Base-by-base conservation (phyloP, 2,113 vertebrate genomes). In the Cheirogaleus medius region DNA sequence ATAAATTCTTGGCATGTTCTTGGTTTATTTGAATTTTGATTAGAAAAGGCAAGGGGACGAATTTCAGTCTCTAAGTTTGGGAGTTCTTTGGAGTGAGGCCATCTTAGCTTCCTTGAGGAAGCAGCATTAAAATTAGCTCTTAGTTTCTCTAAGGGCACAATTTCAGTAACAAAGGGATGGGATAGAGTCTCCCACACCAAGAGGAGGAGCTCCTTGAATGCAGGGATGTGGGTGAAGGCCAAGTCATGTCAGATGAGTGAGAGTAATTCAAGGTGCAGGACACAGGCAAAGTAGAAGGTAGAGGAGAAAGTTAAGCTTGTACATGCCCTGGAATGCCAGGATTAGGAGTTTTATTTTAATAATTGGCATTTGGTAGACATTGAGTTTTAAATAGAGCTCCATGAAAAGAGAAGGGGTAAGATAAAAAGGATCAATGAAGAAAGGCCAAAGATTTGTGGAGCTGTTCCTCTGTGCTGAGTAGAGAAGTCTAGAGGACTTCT, bases 1-100 rank as follows among this genome's bases (percentile, higher is more conserved):
- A 23, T 78, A 97, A 91, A 42, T 74, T 91, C 37, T 83, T 71
- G 8, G 42, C 69, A 15, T 66, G n/a, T 78, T 66, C 29, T 89
- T 85, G 54, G 78, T 90, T 97, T 95, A 95, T 95, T 88, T 94
- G 78, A 42, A 77, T 95, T 90, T 74, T 87, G n/a, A 78, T 88
- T 97, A 90, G 54, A 78, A 89, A 90, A 68, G 47, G 12, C 29
- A 78, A 58, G 17, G 17, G 68, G 32, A 80, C 83, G 37, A 52
- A 95, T 89, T 95, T 93, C 34, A 91, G 77, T 29, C 32, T 76
- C 78, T 97, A 80, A 82, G 87, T 86, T 86, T 87, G 68, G 56
- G 73, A 74, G 77, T 17, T 63, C 56, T 86, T 91, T 94, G 66
- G 49, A 95, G 18, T 52, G 68, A 89, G 17, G 23, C 32, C 27